phyloP scores from a whole-genome alignment of 2,888 invertebrate species.

The Heliconius hortense region DNA sequence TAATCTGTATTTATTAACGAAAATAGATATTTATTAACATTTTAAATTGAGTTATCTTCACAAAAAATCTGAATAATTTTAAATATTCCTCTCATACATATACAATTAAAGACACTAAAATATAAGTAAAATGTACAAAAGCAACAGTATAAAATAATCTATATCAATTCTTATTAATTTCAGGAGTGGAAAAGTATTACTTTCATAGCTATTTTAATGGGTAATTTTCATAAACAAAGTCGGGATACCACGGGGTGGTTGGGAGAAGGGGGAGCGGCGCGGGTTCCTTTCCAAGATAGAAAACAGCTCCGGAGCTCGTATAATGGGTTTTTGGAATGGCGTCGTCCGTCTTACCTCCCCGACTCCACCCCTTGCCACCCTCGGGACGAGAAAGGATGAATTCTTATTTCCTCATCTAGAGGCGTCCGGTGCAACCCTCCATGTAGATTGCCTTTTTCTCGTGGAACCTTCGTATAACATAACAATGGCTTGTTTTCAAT shows the following conservation, averaged over 20 bases:
- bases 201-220: conserved; percentile 82
- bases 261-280: conserved; percentile 53
- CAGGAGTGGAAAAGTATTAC: conserved; percentile 79
- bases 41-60: background rate
- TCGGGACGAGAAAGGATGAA: conserved; percentile 79
- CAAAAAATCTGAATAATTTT: background rate
- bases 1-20: background rate
- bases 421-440: conserved; percentile 79
- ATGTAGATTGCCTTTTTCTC: conserved; percentile 81
- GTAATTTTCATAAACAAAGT: conserved; percentile 82
- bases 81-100: conserved; percentile 7
- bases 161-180: conserved; percentile 82
- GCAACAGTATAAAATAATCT: conserved; percentile 66
- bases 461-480: conserved; percentile 77
- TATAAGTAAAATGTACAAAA: conserved; percentile 4
- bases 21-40: background rate
- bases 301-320: conserved; percentile 85
- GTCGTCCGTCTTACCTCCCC: conserved; percentile 85
- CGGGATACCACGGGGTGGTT: conserved; percentile 69
- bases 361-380: conserved; percentile 58
- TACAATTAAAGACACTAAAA: background rate
- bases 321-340: conserved; percentile 88
- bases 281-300: conserved; percentile 79
- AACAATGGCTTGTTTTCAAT: conserved; percentile 81
- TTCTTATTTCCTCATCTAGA: conserved; percentile 82